Evolutionary conservation across 2,888 invertebrate species (phyloP).

Genomic region (Drosophila sordidula): DNA sequence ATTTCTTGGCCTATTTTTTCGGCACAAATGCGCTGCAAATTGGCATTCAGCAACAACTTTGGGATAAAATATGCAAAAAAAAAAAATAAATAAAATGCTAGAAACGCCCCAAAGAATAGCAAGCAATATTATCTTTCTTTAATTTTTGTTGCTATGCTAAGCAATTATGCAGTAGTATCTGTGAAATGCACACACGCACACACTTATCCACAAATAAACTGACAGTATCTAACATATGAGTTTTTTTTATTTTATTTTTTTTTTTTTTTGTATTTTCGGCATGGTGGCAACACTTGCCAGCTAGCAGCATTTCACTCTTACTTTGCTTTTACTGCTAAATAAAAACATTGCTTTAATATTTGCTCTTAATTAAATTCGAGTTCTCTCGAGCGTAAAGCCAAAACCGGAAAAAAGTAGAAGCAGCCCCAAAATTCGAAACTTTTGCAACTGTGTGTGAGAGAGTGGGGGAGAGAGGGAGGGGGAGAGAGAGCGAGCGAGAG

Average conservation of each 20-base stretch:
- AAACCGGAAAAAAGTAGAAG: slow-evolving; percentile 43
- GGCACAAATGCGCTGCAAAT: background rate
- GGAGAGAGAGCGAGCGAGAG: background rate
- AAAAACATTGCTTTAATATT: slow-evolving; percentile 72
- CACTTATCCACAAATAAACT: slow-evolving; percentile 32
- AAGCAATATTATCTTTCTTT: slow-evolving; percentile 8
- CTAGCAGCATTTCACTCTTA: background rate
- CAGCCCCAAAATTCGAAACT: slow-evolving; percentile 31
- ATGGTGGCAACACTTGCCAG: slow-evolving; percentile 21
- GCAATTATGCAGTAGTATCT: slow-evolving; percentile 28
- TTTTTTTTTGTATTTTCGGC: background rate
- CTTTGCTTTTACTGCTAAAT: slow-evolving; percentile 35
- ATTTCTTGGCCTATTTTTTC: background rate
- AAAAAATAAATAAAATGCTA: background rate
- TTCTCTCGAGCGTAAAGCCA: slow-evolving; percentile 62
- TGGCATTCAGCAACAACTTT: slow-evolving; percentile 6
- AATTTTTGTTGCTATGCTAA: slow-evolving; percentile 7
- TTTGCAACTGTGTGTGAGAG: slow-evolving; percentile 13
- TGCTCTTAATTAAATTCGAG: slow-evolving; percentile 77
- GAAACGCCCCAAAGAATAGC: background rate
- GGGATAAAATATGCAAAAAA: slow-evolving; percentile 1
- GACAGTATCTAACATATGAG: slow-evolving; percentile 16
- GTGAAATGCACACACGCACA: slow-evolving; percentile 6
- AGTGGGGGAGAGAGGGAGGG: background rate
- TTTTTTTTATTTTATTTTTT: background rate